Percentiles rank a stretch among this genome's conserved stretches.
These are phyloP conservation scores for Calameuta pallipes DNA, from an alignment of 2,888 invertebrate genomes.

Conservation along the genomic window DNA sequence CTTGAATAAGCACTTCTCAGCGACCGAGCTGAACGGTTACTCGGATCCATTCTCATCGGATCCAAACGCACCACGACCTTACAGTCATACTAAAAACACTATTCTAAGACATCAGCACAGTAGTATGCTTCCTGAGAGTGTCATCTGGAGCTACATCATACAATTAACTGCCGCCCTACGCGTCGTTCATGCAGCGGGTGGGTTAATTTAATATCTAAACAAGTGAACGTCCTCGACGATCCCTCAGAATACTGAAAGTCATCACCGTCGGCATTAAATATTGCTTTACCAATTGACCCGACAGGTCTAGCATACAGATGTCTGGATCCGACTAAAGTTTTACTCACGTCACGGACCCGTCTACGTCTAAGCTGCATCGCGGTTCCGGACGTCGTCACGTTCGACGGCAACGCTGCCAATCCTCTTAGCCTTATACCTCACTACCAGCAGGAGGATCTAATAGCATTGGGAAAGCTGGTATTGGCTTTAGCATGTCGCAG, in stretches of 20 bases:
- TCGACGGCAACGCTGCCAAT: constrained; percentile 77
- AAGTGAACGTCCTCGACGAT: neutral
- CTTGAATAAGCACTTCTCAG: constrained; percentile 84
- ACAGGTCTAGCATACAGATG: constrained; percentile 80
- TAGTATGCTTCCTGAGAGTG: constrained; percentile 86
- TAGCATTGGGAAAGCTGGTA: constrained; percentile 90
- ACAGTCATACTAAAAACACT: constrained; percentile 85
- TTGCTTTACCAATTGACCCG: constrained; percentile 9
- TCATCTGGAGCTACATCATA: constrained; percentile 95
- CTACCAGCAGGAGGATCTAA: constrained; percentile 92
- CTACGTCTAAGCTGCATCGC: constrained; percentile 85
- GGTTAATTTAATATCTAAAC: constrained; percentile 6
- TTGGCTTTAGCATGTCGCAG: constrained; percentile 94
- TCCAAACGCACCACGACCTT: constrained; percentile 82
- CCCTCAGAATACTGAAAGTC: neutral
- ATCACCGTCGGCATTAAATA: neutral
- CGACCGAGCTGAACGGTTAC: constrained; percentile 74
- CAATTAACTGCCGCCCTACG: constrained; percentile 94
- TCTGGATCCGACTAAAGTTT: constrained; percentile 92
- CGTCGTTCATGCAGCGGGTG: constrained; percentile 82
- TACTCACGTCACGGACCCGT: constrained; percentile 79
- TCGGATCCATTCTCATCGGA: constrained; percentile 86
- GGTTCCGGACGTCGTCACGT: constrained; percentile 83
- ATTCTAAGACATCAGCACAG: constrained; percentile 80
- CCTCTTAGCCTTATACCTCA: constrained; percentile 76